These are phyloP conservation scores for Lemur catta DNA, from an alignment of 2,797 vertebrate genomes.

Conservation along the genomic window DNA sequence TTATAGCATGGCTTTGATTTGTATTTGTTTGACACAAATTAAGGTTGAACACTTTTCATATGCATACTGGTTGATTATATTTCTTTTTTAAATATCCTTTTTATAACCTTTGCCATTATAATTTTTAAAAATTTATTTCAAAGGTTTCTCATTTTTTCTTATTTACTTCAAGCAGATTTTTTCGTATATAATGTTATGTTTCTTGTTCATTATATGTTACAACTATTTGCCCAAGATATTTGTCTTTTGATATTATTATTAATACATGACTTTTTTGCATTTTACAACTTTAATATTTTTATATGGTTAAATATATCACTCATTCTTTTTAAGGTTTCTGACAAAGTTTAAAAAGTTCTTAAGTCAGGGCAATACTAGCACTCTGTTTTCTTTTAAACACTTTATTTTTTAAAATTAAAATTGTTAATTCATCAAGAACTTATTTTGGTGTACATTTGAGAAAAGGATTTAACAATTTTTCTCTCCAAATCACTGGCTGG, in stretches of 20 bases:
- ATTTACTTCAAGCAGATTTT: neutral
- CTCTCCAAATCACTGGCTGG: neutral
- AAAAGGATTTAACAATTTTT: neutral
- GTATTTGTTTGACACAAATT: neutral
- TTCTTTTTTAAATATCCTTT: neutral
- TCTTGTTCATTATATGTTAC: neutral
- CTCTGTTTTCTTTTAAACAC: neutral
- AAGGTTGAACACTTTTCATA: neutral
- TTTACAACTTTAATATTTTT: neutral
- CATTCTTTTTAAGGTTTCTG: neutral
- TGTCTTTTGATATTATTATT: slow-evolving; percentile 8
- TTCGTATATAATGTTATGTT: neutral
- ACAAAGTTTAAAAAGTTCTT: neutral
- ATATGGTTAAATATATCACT: neutral
- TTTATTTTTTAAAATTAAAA: neutral
- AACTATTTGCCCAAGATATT: neutral
- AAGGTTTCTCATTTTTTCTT: neutral
- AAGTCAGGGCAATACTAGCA: neutral
- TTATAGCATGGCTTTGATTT: neutral
- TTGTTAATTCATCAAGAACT: slow-evolving; percentile 7
- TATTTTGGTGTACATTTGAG: neutral
- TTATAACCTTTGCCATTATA: neutral
- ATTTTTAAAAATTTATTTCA: slow-evolving; percentile 4
- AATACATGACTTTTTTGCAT: neutral
- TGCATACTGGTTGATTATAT: neutral